Evolutionary conservation across 2,797 vertebrate genomes (phyloP).

Genomic region (Pangasius djambal): DNA sequence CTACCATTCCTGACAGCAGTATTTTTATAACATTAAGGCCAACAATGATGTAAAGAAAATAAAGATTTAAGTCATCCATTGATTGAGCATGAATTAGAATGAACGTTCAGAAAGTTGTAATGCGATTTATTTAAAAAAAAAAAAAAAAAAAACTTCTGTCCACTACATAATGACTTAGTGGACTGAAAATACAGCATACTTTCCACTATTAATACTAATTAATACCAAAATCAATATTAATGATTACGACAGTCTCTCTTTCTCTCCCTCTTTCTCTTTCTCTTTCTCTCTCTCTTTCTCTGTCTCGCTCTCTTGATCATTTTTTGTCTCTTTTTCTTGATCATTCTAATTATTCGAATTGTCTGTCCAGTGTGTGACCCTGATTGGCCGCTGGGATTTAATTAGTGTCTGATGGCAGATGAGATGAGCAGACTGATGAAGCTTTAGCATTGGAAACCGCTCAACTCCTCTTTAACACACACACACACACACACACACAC

Average conservation of each 20-base stretch:
- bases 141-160: not conserved
- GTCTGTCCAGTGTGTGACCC: not conserved
- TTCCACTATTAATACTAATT: too few relatives aligned
- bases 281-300: not conserved
- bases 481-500: too few relatives aligned
- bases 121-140: too few relatives aligned
- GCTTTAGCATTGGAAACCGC: not conserved
- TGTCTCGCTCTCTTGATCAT: not conserved
- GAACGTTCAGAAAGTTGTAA: too few relatives aligned
- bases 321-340: not conserved
- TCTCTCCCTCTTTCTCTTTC: not conserved
- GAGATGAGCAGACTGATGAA: not conserved
- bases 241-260: too few relatives aligned
- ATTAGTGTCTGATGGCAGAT: not conserved
- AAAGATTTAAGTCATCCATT: not conserved
- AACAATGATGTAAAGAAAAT: not conserved
- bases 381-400: not conserved
- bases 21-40: not conserved
- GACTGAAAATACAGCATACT: too few relatives aligned
- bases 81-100: not conserved
- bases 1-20: not conserved
- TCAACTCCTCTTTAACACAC: not conserved
- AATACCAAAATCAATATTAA: too few relatives aligned
- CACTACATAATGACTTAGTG: not conserved
- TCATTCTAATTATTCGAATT: not conserved